phyloP scores from a whole-genome alignment of 2,113 vertebrate genomes.

The Antennarius striatus region DNA sequence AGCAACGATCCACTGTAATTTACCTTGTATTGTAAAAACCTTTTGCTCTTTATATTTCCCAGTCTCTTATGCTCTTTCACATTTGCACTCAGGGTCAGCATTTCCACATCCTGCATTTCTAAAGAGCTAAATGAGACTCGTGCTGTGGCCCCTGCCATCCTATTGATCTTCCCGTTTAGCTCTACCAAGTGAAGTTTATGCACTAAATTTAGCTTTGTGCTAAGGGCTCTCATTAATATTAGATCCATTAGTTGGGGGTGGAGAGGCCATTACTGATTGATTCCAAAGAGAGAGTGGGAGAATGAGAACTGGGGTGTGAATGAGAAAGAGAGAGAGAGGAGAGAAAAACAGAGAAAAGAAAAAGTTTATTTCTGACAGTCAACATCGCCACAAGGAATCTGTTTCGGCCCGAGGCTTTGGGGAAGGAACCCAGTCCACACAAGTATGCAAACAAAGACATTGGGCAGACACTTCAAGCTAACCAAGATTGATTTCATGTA shows the following conservation, averaged over 20 bases:
- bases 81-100: slow-evolving; percentile 52
- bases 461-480: no score
- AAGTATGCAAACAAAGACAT: no score
- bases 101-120: slow-evolving; percentile 55
- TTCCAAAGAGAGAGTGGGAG: slow-evolving; percentile 37
- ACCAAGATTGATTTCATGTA: no score
- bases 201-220: slow-evolving; percentile 77
- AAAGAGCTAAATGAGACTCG: slow-evolving; percentile 61
- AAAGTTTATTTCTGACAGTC: slow-evolving; percentile 38
- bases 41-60: slow-evolving; percentile 39
- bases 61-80: slow-evolving; percentile 20
- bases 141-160: slow-evolving; percentile 47
- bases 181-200: slow-evolving; percentile 70
- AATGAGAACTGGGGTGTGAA: background rate
- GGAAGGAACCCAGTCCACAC: no score
- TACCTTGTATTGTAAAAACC: slow-evolving; percentile 52
- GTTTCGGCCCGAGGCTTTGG: slow-evolving; percentile 13
- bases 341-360: slow-evolving; percentile 6
- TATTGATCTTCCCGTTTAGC: slow-evolving; percentile 65
- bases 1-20: slow-evolving; percentile 63
- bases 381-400: slow-evolving; percentile 16
- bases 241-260: slow-evolving; percentile 64
- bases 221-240: slow-evolving; percentile 80
- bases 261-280: slow-evolving; percentile 53
- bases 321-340: slow-evolving; percentile 12